Conservation (phyloP, 2,797 vertebrate species). For the Eulemur rubriventer region DNA sequence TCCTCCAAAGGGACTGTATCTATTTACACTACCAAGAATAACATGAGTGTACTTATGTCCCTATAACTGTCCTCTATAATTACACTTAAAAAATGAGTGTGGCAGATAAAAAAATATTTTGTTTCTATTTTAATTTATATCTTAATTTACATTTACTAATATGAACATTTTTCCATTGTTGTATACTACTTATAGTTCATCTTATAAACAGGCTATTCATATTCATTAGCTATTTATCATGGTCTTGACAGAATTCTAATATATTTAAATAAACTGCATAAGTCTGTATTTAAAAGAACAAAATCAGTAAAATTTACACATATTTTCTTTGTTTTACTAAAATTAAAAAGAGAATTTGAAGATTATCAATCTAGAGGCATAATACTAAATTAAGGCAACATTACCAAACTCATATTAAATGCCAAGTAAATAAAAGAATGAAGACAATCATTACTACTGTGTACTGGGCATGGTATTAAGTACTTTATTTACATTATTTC, state of each 20-base stretch:
- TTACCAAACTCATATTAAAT: background rate
- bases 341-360: constrained; percentile 22
- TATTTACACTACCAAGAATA: background rate
- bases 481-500: background rate
- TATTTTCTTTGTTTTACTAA: constrained; percentile 47
- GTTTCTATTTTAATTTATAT: background rate
- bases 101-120: background rate
- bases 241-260: constrained; percentile 1
- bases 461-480: background rate
- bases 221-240: constrained; percentile 12
- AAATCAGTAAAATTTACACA: constrained; percentile 3
- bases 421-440: background rate
- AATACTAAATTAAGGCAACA: background rate
- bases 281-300: background rate
- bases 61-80: background rate
- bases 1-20: background rate
- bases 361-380: background rate
- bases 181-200: background rate
- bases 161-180: background rate
- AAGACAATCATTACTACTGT: background rate
- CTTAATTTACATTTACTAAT: background rate
- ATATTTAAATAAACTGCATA: background rate
- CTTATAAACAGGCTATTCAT: background rate
- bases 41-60: background rate
- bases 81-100: background rate